A percentile compares a stretch with the other conserved stretches of the same genome.
These are phyloP conservation scores for Hiodon alosoides DNA, from an alignment of 2,113 vertebrate species.

Conservation along the genomic window DNA sequence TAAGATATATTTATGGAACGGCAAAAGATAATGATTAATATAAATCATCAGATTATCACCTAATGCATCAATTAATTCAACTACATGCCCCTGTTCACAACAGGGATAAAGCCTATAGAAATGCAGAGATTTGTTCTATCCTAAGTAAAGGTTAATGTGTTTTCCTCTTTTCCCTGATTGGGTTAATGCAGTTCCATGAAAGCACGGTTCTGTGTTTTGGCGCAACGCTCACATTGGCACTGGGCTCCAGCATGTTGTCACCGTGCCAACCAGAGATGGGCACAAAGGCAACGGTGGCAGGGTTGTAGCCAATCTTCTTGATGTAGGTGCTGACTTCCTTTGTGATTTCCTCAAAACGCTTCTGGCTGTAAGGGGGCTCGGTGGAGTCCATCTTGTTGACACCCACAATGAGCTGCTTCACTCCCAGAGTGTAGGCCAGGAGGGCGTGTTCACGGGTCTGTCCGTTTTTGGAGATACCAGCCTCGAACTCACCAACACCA, in stretches of 20 bases:
- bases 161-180: neutral
- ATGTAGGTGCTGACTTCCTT: slow-evolving; percentile 59
- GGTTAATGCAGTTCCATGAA: neutral
- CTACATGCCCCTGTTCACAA: too few relatives aligned
- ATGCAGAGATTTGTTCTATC: too few relatives aligned
- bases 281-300: slow-evolving; percentile 49
- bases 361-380: slow-evolving; percentile 54
- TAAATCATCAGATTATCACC: too few relatives aligned
- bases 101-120: too few relatives aligned
- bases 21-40: too few relatives aligned
- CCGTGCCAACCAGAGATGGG: slow-evolving; percentile 59
- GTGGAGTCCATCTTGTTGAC: slow-evolving; percentile 31
- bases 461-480: slow-evolving; percentile 74
- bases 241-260: slow-evolving; percentile 55
- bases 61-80: too few relatives aligned
- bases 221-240: slow-evolving; percentile 42
- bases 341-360: slow-evolving; percentile 51
- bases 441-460: slow-evolving; percentile 74
- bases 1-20: too few relatives aligned
- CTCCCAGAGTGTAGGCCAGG: slow-evolving; percentile 67
- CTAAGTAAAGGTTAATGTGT: neutral
- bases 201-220: neutral
- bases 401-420: slow-evolving; percentile 60
- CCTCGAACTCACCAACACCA: slow-evolving; percentile 71
- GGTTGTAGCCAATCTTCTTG: slow-evolving; percentile 61